Evolutionary conservation across 2,113 vertebrate genomes (phyloP).

Genomic region (Poicephalus meyeri): DNA sequence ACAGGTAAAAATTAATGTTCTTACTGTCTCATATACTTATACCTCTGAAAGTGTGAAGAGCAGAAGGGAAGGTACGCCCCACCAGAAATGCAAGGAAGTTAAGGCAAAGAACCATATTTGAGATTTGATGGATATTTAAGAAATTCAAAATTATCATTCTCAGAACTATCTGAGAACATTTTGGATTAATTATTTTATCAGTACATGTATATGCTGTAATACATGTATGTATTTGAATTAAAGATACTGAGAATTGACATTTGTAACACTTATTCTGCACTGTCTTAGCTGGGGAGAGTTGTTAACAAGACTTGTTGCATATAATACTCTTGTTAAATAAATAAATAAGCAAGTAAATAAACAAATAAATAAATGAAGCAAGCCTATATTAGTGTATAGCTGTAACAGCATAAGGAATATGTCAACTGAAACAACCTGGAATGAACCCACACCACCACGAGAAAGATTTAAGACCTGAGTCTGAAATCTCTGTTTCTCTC

Average conservation of each 20-base stretch:
- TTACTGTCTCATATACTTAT: not conserved
- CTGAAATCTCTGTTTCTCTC: not conserved
- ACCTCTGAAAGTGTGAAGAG: not conserved
- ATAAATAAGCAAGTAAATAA: not conserved
- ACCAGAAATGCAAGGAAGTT: not conserved
- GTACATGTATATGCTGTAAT: not conserved
- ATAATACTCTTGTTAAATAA: not conserved
- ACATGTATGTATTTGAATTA: not conserved
- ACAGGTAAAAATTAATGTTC: not conserved
- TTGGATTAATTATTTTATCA: not conserved
- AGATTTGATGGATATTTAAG: not conserved
- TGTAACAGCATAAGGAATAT: not conserved
- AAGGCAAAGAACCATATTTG: not conserved
- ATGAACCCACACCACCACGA: not conserved
- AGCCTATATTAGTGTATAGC: not conserved
- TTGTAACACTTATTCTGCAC: not conserved
- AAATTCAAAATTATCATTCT: not conserved
- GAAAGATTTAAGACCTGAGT: not conserved
- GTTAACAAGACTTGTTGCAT: not conserved
- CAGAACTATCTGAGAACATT: not conserved
- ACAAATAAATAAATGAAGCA: not conserved
- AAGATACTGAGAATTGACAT: not conserved
- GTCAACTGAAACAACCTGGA: not conserved
- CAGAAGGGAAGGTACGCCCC: not conserved
- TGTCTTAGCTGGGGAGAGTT: not conserved